Conservation (phyloP, 2,888 invertebrate genomes). For the Eupithecia subfuscata region DNA sequence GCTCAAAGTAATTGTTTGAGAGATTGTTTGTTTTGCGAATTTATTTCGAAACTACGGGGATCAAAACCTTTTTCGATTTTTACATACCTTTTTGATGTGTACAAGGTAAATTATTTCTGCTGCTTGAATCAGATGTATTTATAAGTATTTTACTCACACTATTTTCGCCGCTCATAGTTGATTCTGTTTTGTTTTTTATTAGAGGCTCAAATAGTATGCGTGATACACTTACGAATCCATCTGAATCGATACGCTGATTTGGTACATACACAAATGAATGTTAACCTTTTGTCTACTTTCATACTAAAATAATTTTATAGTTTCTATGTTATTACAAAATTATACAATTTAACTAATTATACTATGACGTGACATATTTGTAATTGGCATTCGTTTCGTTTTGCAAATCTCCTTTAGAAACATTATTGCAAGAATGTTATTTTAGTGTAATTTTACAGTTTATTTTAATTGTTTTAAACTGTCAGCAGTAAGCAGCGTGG, state of each 20-base stretch:
- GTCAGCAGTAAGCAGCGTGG: conserved; percentile 30
- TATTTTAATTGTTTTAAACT: conserved; percentile 14
- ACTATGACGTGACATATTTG: too few relatives aligned
- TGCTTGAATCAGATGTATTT: not conserved
- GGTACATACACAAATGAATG: too few relatives aligned
- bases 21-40: not conserved
- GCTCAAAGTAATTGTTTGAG: not conserved
- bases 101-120: not conserved
- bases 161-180: not conserved
- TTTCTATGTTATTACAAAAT: too few relatives aligned
- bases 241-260: too few relatives aligned
- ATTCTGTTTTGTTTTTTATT: not conserved
- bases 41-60: not conserved
- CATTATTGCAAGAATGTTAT: not conserved
- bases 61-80: not conserved
- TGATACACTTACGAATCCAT: not conserved
- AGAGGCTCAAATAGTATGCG: not conserved
- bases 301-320: too few relatives aligned
- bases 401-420: not conserved
- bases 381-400: not conserved
- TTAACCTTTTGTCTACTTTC: too few relatives aligned
- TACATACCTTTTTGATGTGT: not conserved
- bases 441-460: not conserved
- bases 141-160: not conserved
- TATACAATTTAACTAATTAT: too few relatives aligned